Conservation (phyloP, 2,888 invertebrate genomes). For the Willowsia nigromaculata region DNA sequence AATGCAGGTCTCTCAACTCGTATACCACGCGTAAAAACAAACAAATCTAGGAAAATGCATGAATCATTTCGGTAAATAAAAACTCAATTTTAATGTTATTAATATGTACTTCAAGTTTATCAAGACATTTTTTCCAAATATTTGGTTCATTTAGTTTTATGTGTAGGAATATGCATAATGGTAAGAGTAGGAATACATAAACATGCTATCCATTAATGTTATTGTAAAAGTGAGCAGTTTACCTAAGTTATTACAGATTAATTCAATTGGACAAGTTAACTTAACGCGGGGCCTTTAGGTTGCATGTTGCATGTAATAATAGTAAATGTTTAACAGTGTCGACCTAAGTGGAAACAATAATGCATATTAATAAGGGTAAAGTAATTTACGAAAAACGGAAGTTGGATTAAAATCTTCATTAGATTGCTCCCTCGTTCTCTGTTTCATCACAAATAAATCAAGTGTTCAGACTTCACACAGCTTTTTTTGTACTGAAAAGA, state of each 20-base stretch:
- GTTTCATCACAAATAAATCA: no score
- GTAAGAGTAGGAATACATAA: no score
- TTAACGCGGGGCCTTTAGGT: conserved; percentile 9
- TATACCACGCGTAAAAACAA: not conserved
- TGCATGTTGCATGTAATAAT: not conserved
- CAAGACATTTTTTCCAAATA: not conserved
- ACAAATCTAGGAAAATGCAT: conserved; percentile 51
- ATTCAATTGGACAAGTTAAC: not conserved
- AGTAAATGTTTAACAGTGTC: not conserved
- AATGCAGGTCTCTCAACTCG: conserved; percentile 9
- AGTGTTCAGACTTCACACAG: no score
- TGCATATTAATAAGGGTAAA: not conserved
- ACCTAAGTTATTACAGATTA: not conserved
- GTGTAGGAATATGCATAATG: not conserved
- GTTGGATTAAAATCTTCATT: no score
- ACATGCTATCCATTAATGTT: no score
- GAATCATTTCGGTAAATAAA: no score
- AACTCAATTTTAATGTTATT: not conserved
- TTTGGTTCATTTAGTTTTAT: not conserved
- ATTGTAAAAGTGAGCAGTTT: no score
- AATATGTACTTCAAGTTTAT: no score
- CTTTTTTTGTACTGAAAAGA: no score
- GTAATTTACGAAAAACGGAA: no score
- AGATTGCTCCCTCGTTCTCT: no score
- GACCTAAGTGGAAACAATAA: conserved; percentile 46